These are phyloP conservation scores for Drosophila mimetica DNA, from an alignment of 2,888 invertebrate genomes.

Conservation along the genomic window DNA sequence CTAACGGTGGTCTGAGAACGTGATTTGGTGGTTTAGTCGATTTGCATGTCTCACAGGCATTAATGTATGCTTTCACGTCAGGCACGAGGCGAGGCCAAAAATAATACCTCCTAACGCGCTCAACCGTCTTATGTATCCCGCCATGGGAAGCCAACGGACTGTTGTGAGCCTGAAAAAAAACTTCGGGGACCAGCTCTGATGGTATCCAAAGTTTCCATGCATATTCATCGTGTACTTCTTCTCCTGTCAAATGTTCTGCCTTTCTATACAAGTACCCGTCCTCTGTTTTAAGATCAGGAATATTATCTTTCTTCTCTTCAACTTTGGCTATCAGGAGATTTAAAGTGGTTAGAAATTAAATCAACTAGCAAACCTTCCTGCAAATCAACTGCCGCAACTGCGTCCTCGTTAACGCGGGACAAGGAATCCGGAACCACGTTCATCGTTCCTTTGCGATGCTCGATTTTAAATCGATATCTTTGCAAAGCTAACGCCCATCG, in stretches of 20 bases:
- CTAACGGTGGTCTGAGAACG: conserved; percentile 1
- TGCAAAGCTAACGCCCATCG: not conserved
- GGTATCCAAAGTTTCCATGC: not conserved
- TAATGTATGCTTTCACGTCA: not conserved
- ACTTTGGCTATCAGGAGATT: not conserved
- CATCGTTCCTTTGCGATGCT: not conserved
- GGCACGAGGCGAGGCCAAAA: not conserved
- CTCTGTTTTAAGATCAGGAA: not conserved
- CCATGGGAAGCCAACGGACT: not conserved
- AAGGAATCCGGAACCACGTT: not conserved
- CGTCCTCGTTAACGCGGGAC: not conserved
- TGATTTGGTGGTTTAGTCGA: not conserved
- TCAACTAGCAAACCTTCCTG: not conserved
- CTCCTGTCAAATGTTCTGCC: not conserved
- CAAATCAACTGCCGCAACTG: not conserved
- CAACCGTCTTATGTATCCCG: not conserved
- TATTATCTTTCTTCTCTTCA: not conserved
- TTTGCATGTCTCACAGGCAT: not conserved
- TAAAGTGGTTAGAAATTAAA: not conserved
- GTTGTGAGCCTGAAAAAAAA: not conserved
- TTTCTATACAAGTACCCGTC: not conserved
- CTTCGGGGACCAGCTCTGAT: not conserved
- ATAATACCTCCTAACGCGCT: not conserved
- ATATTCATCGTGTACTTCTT: not conserved
- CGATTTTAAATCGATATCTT: not conserved